Evolutionary conservation across 2,113 vertebrate genomes (phyloP).

Genomic region (Spea multiplicata): DNA sequence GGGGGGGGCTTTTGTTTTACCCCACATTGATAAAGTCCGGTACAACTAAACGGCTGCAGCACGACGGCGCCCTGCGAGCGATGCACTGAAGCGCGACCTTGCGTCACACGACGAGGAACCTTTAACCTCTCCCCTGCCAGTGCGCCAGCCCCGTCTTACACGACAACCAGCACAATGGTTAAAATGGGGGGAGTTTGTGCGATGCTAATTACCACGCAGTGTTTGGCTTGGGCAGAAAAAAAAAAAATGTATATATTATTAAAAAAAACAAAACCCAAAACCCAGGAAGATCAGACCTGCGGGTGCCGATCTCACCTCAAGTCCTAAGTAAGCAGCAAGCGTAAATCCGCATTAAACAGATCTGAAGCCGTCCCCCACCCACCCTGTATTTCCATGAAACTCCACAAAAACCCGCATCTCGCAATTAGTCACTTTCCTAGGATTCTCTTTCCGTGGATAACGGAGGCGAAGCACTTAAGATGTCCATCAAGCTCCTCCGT

Average conservation of each 20-base stretch:
- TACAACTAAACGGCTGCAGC: no score
- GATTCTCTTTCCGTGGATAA: neutral
- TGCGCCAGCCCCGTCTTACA: neutral
- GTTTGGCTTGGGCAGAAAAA: neutral
- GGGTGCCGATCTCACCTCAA: neutral
- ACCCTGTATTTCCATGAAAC: constrained; percentile 5
- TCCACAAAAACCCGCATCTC: neutral
- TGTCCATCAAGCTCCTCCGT: neutral
- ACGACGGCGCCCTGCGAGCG: no score
- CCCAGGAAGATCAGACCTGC: neutral
- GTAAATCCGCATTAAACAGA: no score
- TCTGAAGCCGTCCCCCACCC: neutral
- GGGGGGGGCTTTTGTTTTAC: no score
- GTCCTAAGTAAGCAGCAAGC: neutral
- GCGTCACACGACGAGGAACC: neutral
- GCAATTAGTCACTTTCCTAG: neutral
- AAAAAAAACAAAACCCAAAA: neutral
- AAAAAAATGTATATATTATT: neutral
- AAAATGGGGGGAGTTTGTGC: neutral
- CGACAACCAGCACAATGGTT: neutral
- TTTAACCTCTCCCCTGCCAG: neutral
- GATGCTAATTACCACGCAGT: constrained; percentile 1
- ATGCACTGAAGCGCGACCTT: no score
- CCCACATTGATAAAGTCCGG: no score
- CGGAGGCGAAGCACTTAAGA: neutral